phyloP scores from a whole-genome alignment of 2,888 invertebrate species.

The Endotricha flammealis region DNA sequence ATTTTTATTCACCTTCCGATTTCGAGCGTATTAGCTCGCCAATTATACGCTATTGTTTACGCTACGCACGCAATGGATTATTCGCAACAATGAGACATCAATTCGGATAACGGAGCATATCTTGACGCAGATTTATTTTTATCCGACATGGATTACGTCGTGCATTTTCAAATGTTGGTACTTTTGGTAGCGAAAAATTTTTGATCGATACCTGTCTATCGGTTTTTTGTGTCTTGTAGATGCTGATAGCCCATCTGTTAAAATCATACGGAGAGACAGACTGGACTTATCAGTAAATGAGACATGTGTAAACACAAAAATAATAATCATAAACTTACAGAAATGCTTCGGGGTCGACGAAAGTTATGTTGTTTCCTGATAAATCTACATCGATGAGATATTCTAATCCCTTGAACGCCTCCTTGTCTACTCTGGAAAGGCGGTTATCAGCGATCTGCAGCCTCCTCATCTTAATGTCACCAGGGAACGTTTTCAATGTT shows the following conservation, averaged over 20 bases:
- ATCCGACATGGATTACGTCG: slow-evolving; percentile 14
- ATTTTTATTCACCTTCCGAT: too few species aligned
- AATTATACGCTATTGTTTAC: not conserved
- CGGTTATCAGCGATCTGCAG: slow-evolving; percentile 83
- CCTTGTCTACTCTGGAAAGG: slow-evolving; percentile 77
- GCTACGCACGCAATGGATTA: not conserved
- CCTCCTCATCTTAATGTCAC: slow-evolving; percentile 83
- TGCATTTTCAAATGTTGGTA: too few species aligned
- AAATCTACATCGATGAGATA: slow-evolving; percentile 85
- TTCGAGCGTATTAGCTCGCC: slow-evolving; percentile 1
- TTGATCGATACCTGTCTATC: too few species aligned
- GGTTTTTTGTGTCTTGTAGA: too few species aligned
- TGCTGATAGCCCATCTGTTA: too few species aligned
- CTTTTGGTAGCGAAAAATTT: too few species aligned
- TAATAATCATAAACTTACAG: slow-evolving; percentile 66
- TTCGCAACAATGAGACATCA: slow-evolving; percentile 1
- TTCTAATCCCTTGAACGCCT: slow-evolving; percentile 80
- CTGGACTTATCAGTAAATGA: too few species aligned
- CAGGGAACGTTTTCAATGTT: slow-evolving; percentile 79
- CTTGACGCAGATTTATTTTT: slow-evolving; percentile 10
- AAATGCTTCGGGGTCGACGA: slow-evolving; percentile 82
- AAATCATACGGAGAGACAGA: too few species aligned
- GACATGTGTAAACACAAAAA: too few species aligned
- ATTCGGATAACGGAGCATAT: slow-evolving; percentile 1
- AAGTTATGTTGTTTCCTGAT: slow-evolving; percentile 81